Evolutionary conservation across 2,797 vertebrate species (phyloP).

Genomic region (Microctenopoma lineatum): DNA sequence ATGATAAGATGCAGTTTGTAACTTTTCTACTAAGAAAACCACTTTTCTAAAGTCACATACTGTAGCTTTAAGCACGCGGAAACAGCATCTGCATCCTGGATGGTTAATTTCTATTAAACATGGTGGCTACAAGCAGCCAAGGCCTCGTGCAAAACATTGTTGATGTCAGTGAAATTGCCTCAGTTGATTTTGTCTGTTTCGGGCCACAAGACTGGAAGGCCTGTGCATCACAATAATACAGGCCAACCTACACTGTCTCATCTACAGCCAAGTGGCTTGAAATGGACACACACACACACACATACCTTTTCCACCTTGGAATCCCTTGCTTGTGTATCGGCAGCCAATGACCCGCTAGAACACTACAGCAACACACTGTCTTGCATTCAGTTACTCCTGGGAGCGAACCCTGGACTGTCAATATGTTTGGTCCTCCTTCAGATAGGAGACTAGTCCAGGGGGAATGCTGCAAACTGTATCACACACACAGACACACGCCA

Average conservation of each 20-base stretch:
- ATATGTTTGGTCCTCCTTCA: slow-evolving; percentile 85
- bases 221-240: slow-evolving; percentile 61
- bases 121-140: slow-evolving; percentile 24
- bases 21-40: no score
- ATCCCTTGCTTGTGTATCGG: slow-evolving; percentile 76
- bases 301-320: slow-evolving; percentile 78
- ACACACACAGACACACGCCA: slow-evolving; percentile 28
- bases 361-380: slow-evolving; percentile 50
- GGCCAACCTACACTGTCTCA: slow-evolving; percentile 76
- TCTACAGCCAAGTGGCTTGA: slow-evolving; percentile 73
- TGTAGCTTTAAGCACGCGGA: slow-evolving; percentile 4
- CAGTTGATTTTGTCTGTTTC: slow-evolving; percentile 59
- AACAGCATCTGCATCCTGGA: background rate
- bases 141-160: background rate
- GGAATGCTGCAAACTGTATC: slow-evolving; percentile 80
- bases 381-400: slow-evolving; percentile 74
- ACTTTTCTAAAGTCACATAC: background rate
- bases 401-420: slow-evolving; percentile 83
- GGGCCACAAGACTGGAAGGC: slow-evolving; percentile 55
- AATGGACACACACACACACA: slow-evolving; percentile 57
- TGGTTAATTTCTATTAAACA: slow-evolving; percentile 31
- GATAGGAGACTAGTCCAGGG: slow-evolving; percentile 82
- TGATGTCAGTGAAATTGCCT: slow-evolving; percentile 58
- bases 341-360: slow-evolving; percentile 75
- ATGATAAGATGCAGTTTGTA: no score